Evolutionary conservation across 1,140 invertebrate genomes (phyloP).

Genomic region (Lethrus apterus): DNA sequence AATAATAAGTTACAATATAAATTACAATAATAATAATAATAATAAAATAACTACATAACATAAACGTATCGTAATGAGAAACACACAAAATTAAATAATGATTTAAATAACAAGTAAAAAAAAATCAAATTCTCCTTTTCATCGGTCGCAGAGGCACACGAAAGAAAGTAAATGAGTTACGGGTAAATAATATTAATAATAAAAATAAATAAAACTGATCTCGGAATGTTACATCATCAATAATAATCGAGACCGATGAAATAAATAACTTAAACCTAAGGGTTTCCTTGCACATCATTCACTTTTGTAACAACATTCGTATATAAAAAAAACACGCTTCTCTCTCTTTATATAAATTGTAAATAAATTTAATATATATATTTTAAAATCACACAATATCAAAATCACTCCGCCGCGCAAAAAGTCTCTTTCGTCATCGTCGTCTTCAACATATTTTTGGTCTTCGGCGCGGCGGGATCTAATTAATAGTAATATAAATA

Average conservation of each 20-base stretch:
- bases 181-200: constrained; percentile 22
- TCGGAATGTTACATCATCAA: constrained; percentile 36
- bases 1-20: constrained; percentile 44
- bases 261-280: constrained; percentile 15
- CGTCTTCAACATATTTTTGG: too few species aligned
- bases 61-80: constrained; percentile 40
- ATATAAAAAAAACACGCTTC: constrained; percentile 34
- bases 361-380: constrained; percentile 26
- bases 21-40: constrained; percentile 40
- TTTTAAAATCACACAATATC: constrained; percentile 42
- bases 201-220: constrained; percentile 38
- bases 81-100: constrained; percentile 42
- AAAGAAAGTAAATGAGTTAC: constrained; percentile 29
- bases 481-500: constrained; percentile 34
- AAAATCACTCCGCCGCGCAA: constrained; percentile 38
- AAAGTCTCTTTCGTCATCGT: too few species aligned
- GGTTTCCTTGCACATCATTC: constrained; percentile 7
- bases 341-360: constrained; percentile 24
- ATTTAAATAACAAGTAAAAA: constrained; percentile 42
- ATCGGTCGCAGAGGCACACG: constrained; percentile 26
- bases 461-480: too few species aligned
- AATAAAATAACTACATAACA: constrained; percentile 43
- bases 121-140: constrained; percentile 32
- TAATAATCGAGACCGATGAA: constrained; percentile 37
- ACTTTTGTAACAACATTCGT: constrained; percentile 31